Conservation (phyloP, 2,888 invertebrate species). For the Cheilosia vernalis region DNA sequence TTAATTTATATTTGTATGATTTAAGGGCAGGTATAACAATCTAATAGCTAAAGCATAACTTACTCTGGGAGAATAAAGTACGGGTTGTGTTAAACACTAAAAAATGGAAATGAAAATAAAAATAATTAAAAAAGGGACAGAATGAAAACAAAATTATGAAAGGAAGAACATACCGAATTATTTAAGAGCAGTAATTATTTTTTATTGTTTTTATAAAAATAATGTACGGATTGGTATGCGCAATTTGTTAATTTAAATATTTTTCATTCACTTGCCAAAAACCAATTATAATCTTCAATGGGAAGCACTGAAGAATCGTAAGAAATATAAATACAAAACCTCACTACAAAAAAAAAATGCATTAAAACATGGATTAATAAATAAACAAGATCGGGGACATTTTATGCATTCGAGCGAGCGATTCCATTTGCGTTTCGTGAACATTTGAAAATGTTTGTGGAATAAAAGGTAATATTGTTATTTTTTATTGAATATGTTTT, state of each 20-base stretch:
- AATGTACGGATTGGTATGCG: slow-evolving; percentile 6
- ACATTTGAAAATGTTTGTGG: too few species aligned
- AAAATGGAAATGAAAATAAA: slow-evolving; percentile 70
- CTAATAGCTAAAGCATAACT: slow-evolving; percentile 65
- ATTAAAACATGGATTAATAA: too few species aligned
- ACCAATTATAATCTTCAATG: slow-evolving; percentile 21
- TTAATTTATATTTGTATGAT: slow-evolving; percentile 29
- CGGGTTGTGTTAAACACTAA: slow-evolving; percentile 71
- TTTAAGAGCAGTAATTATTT: slow-evolving; percentile 41
- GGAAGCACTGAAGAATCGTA: slow-evolving; percentile 13
- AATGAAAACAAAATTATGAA: slow-evolving; percentile 71
- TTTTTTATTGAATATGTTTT: too few species aligned
- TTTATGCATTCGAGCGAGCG: too few species aligned
- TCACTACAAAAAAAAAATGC: not conserved
- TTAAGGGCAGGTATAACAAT: slow-evolving; percentile 54
- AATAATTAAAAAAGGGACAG: slow-evolving; percentile 72
- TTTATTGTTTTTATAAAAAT: slow-evolving; percentile 3
- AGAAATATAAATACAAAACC: slow-evolving; percentile 37
- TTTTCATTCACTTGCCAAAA: slow-evolving; percentile 2
- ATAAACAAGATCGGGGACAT: too few species aligned
- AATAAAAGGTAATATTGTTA: too few species aligned
- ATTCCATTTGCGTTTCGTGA: too few species aligned
- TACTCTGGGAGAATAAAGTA: slow-evolving; percentile 74
- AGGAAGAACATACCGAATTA: slow-evolving; percentile 75
- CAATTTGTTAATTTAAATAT: slow-evolving; percentile 16